phyloP scores from a whole-genome alignment of 2,113 vertebrate genomes.

The Sphaerodactylus townsendi region DNA sequence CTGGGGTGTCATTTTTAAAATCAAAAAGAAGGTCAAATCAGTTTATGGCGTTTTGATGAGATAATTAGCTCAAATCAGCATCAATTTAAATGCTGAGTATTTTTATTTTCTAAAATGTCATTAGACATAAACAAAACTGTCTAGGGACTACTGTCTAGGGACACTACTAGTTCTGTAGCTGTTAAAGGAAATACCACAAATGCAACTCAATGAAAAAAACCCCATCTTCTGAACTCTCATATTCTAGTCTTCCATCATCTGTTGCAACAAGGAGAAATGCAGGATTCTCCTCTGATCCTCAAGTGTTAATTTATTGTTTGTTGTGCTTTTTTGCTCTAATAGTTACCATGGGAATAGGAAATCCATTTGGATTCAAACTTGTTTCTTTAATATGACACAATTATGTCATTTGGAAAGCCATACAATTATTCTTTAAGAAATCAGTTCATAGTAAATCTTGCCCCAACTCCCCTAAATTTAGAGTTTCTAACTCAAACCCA shows the following conservation, averaged over 20 bases:
- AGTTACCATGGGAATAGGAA: slow-evolving; percentile 38
- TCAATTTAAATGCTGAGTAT: slow-evolving; percentile 3
- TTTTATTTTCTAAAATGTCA: not conserved
- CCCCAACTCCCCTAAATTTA: not conserved
- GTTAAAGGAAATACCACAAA: not conserved
- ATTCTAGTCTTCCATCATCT: slow-evolving; percentile 23
- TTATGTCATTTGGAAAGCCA: not conserved
- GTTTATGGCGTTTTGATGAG: slow-evolving; percentile 8
- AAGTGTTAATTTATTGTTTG: not conserved
- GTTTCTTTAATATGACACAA: not conserved
- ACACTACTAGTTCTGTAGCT: slow-evolving; percentile 5
- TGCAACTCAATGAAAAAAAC: slow-evolving; percentile 14
- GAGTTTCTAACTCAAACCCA: not conserved
- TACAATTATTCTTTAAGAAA: not conserved
- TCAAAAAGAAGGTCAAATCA: not conserved
- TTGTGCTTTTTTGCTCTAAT: slow-evolving; percentile 32
- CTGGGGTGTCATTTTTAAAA: slow-evolving; percentile 39
- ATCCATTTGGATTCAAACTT: slow-evolving; percentile 30
- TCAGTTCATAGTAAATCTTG: not conserved
- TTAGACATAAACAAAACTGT: not conserved
- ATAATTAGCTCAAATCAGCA: slow-evolving; percentile 13
- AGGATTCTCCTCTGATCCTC: slow-evolving; percentile 3
- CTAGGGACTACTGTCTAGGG: not conserved
- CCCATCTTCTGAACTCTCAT: not conserved
- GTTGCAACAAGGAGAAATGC: not conserved